phyloP scores from a whole-genome alignment of 2,888 invertebrate genomes.

The Melinaea menophilus region DNA sequence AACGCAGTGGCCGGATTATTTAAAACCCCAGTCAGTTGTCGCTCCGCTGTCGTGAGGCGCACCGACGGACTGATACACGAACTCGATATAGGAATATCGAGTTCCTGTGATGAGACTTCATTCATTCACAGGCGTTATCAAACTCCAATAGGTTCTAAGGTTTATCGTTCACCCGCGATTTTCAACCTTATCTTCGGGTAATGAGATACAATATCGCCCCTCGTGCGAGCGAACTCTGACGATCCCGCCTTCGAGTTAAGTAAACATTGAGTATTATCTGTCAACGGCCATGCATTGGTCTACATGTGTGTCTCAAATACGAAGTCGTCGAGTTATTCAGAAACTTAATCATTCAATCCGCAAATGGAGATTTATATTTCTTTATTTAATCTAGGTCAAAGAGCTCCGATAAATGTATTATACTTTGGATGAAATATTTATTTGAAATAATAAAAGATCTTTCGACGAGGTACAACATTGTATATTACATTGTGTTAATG shows the following conservation, averaged over 20 bases:
- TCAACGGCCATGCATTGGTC: constrained; percentile 70
- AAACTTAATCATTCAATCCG: constrained; percentile 49
- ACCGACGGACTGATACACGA: constrained; percentile 47
- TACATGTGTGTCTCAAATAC: constrained; percentile 52
- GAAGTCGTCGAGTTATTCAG: constrained; percentile 67
- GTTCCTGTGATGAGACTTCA: constrained; percentile 72
- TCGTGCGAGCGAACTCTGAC: constrained; percentile 43
- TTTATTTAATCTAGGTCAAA: constrained; percentile 50
- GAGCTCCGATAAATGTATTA: constrained; percentile 20
- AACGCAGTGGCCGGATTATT: constrained; percentile 30
- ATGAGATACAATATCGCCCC: constrained; percentile 46
- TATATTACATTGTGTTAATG: neutral
- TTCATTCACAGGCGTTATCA: constrained; percentile 69
- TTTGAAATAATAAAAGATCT: neutral
- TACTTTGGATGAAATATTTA: constrained; percentile 11
- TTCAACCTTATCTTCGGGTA: constrained; percentile 51
- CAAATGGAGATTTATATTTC: constrained; percentile 32
- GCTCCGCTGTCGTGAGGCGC: constrained; percentile 47
- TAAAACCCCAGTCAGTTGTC: constrained; percentile 35
- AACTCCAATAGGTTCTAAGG: constrained; percentile 57
- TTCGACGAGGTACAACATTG: neutral
- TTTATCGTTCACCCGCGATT: constrained; percentile 45
- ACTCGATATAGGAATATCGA: constrained; percentile 46
- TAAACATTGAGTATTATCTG: constrained; percentile 77
- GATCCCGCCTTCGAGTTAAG: constrained; percentile 74